Percentiles rank a stretch among this genome's conserved stretches.
These are phyloP conservation scores for Coracopsis vasa DNA, from an alignment of 2,113 vertebrate species.

Conservation along the genomic window DNA sequence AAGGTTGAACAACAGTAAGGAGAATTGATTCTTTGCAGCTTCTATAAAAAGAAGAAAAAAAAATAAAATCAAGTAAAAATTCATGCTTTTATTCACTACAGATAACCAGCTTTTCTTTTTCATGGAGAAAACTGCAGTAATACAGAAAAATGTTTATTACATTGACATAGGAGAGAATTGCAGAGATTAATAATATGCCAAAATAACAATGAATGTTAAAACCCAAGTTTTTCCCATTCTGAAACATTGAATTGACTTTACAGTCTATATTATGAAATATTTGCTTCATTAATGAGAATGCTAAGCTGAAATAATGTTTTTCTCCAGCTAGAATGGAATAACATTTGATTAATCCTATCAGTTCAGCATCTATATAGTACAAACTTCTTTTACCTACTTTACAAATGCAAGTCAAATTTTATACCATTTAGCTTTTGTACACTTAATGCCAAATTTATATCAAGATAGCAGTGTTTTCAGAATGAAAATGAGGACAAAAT, in stretches of 20 bases:
- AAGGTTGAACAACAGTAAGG: conserved; percentile 95
- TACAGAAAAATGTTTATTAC: not conserved
- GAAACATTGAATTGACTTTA: not conserved
- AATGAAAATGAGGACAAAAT: not conserved
- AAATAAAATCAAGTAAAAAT: conserved; percentile 41
- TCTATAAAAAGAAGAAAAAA: conserved; percentile 77
- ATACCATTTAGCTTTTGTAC: not conserved
- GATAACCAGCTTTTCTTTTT: conserved; percentile 1
- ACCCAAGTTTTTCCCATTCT: not conserved
- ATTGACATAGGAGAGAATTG: not conserved
- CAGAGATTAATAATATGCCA: not conserved
- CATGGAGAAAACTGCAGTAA: not conserved
- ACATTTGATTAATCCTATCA: not conserved
- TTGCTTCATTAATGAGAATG: not conserved
- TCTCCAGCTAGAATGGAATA: not conserved
- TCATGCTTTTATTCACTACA: not conserved
- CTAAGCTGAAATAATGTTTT: not conserved
- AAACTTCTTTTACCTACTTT: not conserved
- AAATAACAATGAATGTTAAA: not conserved
- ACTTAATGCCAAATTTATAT: not conserved
- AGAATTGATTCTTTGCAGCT: conserved; percentile 99
- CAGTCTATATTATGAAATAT: not conserved
- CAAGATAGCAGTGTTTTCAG: not conserved
- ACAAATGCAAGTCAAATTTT: not conserved
- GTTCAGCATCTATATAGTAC: not conserved